Evolutionary conservation across 2,797 vertebrate genomes (phyloP).

Genomic region (Lithobates sylvaticus): DNA sequence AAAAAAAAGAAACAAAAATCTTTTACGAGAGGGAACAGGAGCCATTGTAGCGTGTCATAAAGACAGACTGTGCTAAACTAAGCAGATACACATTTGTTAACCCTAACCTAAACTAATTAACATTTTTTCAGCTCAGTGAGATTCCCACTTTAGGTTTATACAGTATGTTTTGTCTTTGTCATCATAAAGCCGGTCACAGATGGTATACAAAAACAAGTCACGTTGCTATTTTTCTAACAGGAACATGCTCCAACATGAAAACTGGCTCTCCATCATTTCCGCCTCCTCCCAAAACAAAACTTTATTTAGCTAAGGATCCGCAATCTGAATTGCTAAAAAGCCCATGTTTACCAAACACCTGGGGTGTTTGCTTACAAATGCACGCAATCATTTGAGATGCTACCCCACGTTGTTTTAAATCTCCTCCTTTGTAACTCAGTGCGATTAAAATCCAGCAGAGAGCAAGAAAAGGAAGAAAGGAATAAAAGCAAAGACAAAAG

Average conservation of each 20-base stretch:
- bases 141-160: neutral
- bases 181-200: conserved; percentile 10
- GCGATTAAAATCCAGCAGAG: conserved; percentile 48
- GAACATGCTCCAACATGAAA: conserved; percentile 31
- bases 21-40: neutral
- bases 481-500: neutral
- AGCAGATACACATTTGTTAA: conserved; percentile 17
- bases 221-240: neutral
- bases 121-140: neutral
- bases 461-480: conserved; percentile 1
- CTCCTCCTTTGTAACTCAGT: conserved; percentile 47
- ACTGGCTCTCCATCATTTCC: neutral
- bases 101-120: neutral
- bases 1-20: neutral
- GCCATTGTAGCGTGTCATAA: neutral
- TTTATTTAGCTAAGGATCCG: conserved; percentile 39
- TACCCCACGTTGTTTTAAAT: conserved; percentile 21
- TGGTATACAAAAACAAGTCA: conserved; percentile 1
- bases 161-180: neutral
- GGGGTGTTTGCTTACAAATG: conserved; percentile 49
- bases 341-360: conserved; percentile 55
- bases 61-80: neutral
- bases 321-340: conserved; percentile 26
- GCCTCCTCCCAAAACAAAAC: conserved; percentile 1
- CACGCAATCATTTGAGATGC: conserved; percentile 18